A percentile compares a stretch with the other conserved stretches of the same genome.
Evolutionary conservation across 2,888 invertebrate species (phyloP).

Genomic region (Margaritifera margaritifera): DNA sequence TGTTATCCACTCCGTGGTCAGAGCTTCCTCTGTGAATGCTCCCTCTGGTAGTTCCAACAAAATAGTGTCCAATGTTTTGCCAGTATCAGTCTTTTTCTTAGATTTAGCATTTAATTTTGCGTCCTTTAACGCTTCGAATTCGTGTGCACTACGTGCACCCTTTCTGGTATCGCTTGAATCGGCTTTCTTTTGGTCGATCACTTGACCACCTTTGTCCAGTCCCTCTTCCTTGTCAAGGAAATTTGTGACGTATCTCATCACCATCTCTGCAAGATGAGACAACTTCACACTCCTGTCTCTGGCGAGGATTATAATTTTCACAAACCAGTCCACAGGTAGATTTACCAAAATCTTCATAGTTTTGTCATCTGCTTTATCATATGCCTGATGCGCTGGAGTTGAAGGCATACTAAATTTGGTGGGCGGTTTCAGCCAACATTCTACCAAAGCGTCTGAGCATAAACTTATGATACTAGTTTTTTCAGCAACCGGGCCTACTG

Average conservation of each 20-base stretch:
- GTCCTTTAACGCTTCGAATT: constrained; percentile 27
- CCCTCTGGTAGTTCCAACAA: constrained; percentile 60
- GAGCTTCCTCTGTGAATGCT: constrained; percentile 45
- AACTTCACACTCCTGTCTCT: constrained; percentile 55
- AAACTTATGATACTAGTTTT: constrained; percentile 55
- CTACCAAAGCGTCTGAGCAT: constrained; percentile 64
- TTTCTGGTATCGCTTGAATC: constrained; percentile 34
- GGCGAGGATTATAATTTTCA: constrained; percentile 53
- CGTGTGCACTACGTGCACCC: constrained; percentile 11
- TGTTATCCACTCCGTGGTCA: constrained; percentile 56
- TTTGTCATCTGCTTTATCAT: constrained; percentile 43
- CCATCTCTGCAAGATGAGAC: constrained; percentile 50
- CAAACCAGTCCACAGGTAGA: constrained; percentile 62
- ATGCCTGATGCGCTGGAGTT: constrained; percentile 35
- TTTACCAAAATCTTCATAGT: constrained; percentile 40
- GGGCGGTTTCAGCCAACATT: constrained; percentile 63
- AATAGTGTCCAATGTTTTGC: constrained; percentile 57
- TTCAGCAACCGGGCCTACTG: constrained; percentile 59
- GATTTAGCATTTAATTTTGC: constrained; percentile 25
- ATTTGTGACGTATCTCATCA: constrained; percentile 49
- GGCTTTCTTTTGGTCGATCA: constrained; percentile 24
- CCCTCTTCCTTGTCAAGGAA: constrained; percentile 39
- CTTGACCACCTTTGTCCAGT: constrained; percentile 28
- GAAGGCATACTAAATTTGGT: constrained; percentile 51
- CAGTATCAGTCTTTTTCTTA: constrained; percentile 38